phyloP scores from a whole-genome alignment of 2,797 vertebrate species.

The Crypturellus tataupa region DNA sequence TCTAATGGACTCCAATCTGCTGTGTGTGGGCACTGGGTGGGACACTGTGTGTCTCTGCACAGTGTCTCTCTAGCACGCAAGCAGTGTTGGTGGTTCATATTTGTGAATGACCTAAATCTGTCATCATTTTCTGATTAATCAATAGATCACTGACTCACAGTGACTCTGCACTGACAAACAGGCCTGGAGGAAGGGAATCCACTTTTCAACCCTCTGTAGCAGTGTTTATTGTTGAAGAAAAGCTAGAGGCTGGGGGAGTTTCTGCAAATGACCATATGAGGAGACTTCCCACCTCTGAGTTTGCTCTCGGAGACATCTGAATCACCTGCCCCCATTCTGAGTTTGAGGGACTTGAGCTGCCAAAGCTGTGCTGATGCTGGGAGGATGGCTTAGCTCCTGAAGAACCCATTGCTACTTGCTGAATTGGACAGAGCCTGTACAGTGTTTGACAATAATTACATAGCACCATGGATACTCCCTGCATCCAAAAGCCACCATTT shows the following conservation, averaged over 20 bases:
- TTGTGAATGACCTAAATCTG: not conserved
- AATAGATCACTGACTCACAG: not conserved
- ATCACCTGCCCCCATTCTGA: not conserved
- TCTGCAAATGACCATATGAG: not conserved
- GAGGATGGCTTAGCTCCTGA: not conserved
- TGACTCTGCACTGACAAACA: not conserved
- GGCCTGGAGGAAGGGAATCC: accelerated
- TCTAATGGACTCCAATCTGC: not conserved
- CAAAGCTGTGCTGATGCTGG: not conserved
- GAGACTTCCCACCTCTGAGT: not conserved
- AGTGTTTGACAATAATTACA: not conserved
- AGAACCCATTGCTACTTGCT: not conserved
- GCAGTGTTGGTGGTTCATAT: not conserved
- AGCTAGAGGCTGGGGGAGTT: not conserved
- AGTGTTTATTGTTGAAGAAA: not conserved
- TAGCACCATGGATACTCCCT: not conserved
- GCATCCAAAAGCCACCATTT: not conserved
- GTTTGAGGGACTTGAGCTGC: not conserved
- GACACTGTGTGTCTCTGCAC: not conserved
- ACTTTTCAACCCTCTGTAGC: not conserved
- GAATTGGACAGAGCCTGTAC: accelerated
- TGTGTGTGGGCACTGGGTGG: not conserved
- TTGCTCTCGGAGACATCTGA: not conserved
- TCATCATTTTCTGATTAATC: not conserved
- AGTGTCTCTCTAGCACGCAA: not conserved